Base-by-base conservation (phyloP, 1,140 invertebrate genomes). In the Reticulitermes speratus region DNA sequence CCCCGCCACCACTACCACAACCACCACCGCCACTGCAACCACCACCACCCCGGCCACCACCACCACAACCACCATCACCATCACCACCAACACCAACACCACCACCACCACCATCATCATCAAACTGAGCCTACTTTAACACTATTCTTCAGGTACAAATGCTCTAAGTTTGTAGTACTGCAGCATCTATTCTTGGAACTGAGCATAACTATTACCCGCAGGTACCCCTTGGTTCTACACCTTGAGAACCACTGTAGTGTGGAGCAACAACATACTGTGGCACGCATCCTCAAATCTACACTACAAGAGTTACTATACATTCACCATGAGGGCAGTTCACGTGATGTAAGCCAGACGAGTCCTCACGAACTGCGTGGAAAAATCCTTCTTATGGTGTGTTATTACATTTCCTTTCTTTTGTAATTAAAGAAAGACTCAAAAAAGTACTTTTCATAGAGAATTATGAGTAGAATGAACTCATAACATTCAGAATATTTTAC, bases 191-290 rank as follows among this genome's bases (percentile, higher is more conserved):
- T 55, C 5, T 5, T 55, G 52, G 19, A 55, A 55, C 52, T 55
- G 19, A 75, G 25, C 7, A 11, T 75, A 25, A 8, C n/a, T 75
- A 12, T 48, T 11, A n/a, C 30, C n/a, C 30, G 14, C 86, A 91
- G 91, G 83, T 91, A 90, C 88, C 91, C 91, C 14, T 86, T 92
- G 14, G 90, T 92, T 48, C 87, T 92, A 44, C 91, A 92, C 86
- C 84, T 92, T 86, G 91, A 92, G 88, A 91, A 91, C 87, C 91
- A 92, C 87, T 92, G 91, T 86, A 89, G 85, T 30, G 44, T 91
- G 25, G 86, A 88, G 21, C 89, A 90, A 83, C 91, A 92, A 87
- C 87, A 88, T 82, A 85, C 88, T 19, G 89, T 91, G 83, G 89
- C 90, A 0, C 23, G 87, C 44, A 85, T 90, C 32, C 82, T 91